Evolutionary conservation across 2,113 vertebrate genomes (phyloP).

Genomic region (Cebus imitator): DNA sequence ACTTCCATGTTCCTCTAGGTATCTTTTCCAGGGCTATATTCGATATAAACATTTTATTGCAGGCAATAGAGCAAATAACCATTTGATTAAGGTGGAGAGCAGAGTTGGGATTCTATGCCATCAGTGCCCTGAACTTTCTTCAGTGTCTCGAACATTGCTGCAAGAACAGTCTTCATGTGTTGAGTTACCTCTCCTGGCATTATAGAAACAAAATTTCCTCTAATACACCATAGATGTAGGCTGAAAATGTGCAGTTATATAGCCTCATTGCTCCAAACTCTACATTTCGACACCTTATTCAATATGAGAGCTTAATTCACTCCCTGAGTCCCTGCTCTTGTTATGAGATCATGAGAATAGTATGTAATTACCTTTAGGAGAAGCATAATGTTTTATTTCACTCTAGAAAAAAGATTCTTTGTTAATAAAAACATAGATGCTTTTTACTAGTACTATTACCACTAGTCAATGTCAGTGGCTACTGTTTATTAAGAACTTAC

Average conservation of each 20-base stretch:
- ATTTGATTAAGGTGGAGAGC: not conserved
- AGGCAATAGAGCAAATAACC: not conserved
- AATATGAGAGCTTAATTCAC: not conserved
- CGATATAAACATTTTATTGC: not conserved
- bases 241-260: not conserved
- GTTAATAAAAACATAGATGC: not conserved
- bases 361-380: not conserved
- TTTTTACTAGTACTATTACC: not conserved
- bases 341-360: not conserved
- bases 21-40: not conserved
- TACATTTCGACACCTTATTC: not conserved
- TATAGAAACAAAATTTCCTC: not conserved
- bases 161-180: not conserved
- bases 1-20: not conserved
- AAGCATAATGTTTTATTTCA: not conserved
- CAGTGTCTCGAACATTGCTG: not conserved
- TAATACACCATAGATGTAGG: not conserved
- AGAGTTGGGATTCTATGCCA: not conserved
- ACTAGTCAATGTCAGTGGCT: not conserved
- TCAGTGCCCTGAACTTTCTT: not conserved
- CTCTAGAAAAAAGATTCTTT: not conserved
- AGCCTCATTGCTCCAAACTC: rapidly evolving
- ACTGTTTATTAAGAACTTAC: not conserved
- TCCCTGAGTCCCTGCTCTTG: not conserved
- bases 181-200: not conserved